phyloP scores from a whole-genome alignment of 1,140 invertebrate species.

The Drosophila saltans region DNA sequence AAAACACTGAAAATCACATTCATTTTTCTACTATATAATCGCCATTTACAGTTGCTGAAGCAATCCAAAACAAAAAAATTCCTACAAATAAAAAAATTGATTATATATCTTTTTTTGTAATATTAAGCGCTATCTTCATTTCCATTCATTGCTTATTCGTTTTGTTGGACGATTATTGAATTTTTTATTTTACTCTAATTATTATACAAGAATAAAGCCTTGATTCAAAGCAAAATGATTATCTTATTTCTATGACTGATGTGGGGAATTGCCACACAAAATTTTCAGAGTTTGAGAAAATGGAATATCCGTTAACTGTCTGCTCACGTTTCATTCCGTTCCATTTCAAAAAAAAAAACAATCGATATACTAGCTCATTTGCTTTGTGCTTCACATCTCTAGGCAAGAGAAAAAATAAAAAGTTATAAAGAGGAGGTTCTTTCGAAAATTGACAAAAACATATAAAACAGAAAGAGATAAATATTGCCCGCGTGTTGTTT shows the following conservation, averaged over 20 bases:
- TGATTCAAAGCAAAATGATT: background rate
- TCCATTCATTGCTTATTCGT: background rate
- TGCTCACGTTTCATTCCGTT: background rate
- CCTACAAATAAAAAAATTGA: background rate
- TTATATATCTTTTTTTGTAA: background rate
- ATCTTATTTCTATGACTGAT: no score
- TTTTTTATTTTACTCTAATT: background rate
- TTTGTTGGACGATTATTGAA: background rate
- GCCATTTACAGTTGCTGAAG: background rate
- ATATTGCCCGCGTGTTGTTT: conserved; percentile 32
- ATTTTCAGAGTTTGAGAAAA: background rate
- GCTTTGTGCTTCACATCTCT: background rate
- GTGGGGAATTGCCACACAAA: no score
- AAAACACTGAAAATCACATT: background rate
- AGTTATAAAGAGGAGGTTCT: no score
- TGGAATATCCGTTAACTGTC: background rate
- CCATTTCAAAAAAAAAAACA: background rate
- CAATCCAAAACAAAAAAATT: background rate
- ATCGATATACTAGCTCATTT: background rate
- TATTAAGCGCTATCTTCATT: background rate
- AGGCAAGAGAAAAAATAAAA: no score
- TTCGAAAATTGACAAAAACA: no score
- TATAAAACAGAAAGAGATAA: conserved; percentile 22
- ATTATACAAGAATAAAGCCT: background rate
- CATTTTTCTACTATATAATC: background rate